Percentiles rank a stretch among this genome's conserved stretches.
These are phyloP conservation scores for Hyperoodon ampullatus DNA, from an alignment of 2,113 vertebrate species.

Conservation along the genomic window DNA sequence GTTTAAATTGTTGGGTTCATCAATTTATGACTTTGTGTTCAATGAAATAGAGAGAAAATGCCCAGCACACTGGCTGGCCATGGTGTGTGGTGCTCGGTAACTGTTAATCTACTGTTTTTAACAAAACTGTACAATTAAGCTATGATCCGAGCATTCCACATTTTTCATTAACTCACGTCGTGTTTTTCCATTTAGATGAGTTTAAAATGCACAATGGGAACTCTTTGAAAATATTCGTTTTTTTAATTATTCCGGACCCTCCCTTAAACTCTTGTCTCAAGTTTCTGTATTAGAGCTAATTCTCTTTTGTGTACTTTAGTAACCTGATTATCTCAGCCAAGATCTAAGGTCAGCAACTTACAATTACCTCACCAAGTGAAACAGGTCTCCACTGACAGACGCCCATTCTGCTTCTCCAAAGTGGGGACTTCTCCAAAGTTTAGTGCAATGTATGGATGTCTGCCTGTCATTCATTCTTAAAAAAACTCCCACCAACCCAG, in stretches of 20 bases:
- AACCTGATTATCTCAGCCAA: neutral
- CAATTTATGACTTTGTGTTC: constrained; percentile 22
- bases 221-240: neutral
- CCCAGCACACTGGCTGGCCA: neutral
- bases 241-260: neutral
- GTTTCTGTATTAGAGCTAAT: neutral
- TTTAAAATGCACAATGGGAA: neutral
- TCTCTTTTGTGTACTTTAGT: neutral
- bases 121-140: constrained; percentile 22
- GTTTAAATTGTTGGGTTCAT: constrained; percentile 18
- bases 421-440: neutral
- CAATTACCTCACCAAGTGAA: neutral
- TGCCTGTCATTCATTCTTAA: neutral
- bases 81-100: neutral
- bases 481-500: neutral
- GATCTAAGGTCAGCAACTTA: neutral
- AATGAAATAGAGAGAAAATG: constrained; percentile 34
- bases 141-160: neutral
- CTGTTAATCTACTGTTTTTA: constrained; percentile 27
- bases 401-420: neutral
- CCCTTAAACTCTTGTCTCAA: neutral
- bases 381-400: neutral
- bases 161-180: neutral
- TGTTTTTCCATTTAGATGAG: neutral
- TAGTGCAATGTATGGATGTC: neutral